Percentiles rank a stretch among this genome's conserved stretches.
These are phyloP conservation scores for Pollenia angustigena DNA, from an alignment of 2,888 invertebrate genomes.

Conservation along the genomic window DNA sequence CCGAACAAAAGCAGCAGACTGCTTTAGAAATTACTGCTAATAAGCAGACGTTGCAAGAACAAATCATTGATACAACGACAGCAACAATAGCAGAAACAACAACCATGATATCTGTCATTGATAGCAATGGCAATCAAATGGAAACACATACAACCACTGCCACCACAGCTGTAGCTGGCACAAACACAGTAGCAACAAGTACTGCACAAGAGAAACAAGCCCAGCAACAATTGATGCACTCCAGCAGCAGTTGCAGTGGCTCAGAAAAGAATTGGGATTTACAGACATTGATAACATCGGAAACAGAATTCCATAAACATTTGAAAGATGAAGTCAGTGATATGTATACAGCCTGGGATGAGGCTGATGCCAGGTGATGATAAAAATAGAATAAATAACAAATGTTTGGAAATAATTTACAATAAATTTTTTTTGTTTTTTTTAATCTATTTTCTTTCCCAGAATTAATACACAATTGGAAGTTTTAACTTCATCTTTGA, in stretches of 20 bases:
- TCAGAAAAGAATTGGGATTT: slow-evolving; percentile 78
- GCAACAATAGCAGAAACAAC: slow-evolving; percentile 46
- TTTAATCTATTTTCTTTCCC: slow-evolving; percentile 74
- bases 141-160: slow-evolving; percentile 70
- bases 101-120: slow-evolving; percentile 78
- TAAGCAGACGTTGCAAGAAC: slow-evolving; percentile 50
- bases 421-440: neutral
- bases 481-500: slow-evolving; percentile 89
- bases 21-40: slow-evolving; percentile 9
- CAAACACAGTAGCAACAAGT: slow-evolving; percentile 66
- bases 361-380: slow-evolving; percentile 87
- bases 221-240: slow-evolving; percentile 56
- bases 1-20: slow-evolving; percentile 64
- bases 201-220: slow-evolving; percentile 26
- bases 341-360: slow-evolving; percentile 89
- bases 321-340: slow-evolving; percentile 89
- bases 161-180: slow-evolving; percentile 6
- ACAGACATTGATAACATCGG: slow-evolving; percentile 80
- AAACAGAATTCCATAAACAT: slow-evolving; percentile 84
- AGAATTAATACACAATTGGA: slow-evolving; percentile 90
- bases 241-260: slow-evolving; percentile 53
- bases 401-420: slow-evolving; percentile 7
- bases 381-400: slow-evolving; percentile 27
- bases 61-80: slow-evolving; percentile 59
- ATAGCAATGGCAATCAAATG: slow-evolving; percentile 79